Percentiles rank a stretch among this genome's conserved stretches.
Evolutionary conservation across 2,113 vertebrate species (phyloP).

Genomic region (Parus major): DNA sequence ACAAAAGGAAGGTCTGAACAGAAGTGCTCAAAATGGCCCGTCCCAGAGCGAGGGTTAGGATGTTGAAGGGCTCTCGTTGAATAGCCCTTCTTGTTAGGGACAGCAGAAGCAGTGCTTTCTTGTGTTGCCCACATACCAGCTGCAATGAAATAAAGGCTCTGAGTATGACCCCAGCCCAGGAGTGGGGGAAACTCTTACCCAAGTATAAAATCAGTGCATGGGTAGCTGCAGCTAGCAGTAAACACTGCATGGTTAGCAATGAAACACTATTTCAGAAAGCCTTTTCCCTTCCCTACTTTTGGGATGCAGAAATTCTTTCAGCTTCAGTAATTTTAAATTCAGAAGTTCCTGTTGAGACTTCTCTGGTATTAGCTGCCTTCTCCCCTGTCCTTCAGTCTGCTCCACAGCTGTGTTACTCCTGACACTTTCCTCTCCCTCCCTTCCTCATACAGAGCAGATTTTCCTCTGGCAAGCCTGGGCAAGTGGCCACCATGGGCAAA

Average conservation of each 20-base stretch:
- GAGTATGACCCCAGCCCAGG: background rate
- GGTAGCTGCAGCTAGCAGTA: slow-evolving; percentile 27
- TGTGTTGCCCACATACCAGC: slow-evolving; percentile 21
- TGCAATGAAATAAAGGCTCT: slow-evolving; percentile 60
- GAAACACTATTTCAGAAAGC: background rate
- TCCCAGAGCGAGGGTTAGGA: background rate
- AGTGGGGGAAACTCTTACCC: background rate
- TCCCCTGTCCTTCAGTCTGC: background rate
- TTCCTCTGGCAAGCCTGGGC: background rate
- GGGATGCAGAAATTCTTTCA: background rate
- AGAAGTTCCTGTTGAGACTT: background rate
- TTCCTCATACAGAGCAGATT: background rate
- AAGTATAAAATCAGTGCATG: background rate
- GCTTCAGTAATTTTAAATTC: background rate
- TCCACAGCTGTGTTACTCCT: background rate
- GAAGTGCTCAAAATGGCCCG: background rate
- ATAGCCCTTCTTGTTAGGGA: slow-evolving; percentile 30
- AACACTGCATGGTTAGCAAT: background rate
- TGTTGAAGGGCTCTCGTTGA: background rate
- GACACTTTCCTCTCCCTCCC: background rate
- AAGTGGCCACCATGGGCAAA: background rate
- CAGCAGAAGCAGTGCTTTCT: slow-evolving; percentile 39
- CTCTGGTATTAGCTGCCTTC: background rate
- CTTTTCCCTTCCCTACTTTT: accelerated
- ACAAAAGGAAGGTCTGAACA: slow-evolving; percentile 30